These are phyloP conservation scores for Conus betulinus DNA, from an alignment of 1,140 invertebrate genomes.

Conservation along the genomic window DNA sequence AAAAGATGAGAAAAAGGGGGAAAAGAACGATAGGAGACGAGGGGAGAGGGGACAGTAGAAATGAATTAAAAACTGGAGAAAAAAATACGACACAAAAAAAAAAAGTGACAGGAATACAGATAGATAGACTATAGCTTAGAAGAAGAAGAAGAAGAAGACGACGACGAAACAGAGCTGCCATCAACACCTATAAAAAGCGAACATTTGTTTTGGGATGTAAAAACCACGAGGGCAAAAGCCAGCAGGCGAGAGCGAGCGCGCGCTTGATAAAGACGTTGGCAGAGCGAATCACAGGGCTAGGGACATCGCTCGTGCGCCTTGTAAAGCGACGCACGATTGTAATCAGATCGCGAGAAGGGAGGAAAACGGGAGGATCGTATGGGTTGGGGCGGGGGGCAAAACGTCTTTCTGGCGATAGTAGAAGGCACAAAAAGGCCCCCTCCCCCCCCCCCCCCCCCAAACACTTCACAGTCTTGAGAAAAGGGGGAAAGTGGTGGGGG, in stretches of 20 bases:
- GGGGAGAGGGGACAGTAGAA: background rate
- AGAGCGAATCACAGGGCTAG: background rate
- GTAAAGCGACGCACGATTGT: background rate
- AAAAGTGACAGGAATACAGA: background rate
- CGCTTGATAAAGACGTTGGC: background rate
- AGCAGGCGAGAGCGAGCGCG: background rate
- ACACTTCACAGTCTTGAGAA: no score
- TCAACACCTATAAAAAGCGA: background rate
- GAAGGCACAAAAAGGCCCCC: background rate
- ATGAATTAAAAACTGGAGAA: background rate
- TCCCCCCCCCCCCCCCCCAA: background rate
- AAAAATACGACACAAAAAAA: background rate
- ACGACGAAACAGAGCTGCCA: background rate
- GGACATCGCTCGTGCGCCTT: constrained; percentile 4
- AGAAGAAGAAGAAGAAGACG: background rate
- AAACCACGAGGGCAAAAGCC: background rate
- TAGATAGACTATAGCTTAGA: background rate
- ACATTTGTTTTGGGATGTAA: constrained; percentile 15
- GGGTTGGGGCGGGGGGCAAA: background rate
- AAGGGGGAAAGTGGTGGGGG: no score
- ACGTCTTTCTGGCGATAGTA: background rate
- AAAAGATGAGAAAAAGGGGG: background rate
- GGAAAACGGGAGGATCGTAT: background rate
- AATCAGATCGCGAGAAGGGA: background rate
- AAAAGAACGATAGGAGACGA: background rate